Percentiles rank a stretch among this genome's conserved stretches.
These are phyloP conservation scores for Brachyistius frenatus DNA, from an alignment of 2,113 vertebrate species.

Conservation along the genomic window DNA sequence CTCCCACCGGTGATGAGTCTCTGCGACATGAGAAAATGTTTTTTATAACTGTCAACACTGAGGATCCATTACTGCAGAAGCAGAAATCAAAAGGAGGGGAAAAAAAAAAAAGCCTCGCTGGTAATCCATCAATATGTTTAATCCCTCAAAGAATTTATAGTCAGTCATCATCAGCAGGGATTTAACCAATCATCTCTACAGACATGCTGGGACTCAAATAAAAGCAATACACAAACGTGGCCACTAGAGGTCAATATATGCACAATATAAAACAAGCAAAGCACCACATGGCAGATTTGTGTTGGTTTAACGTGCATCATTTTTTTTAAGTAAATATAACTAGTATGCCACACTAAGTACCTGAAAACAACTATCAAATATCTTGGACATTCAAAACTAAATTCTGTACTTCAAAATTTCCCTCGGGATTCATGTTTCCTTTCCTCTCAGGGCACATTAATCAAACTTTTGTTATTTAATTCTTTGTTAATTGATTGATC, in stretches of 20 bases:
- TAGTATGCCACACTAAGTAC: no score
- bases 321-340: no score
- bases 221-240: neutral
- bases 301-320: neutral
- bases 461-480: no score
- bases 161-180: neutral
- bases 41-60: neutral
- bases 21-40: neutral
- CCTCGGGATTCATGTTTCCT: no score
- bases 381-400: no score
- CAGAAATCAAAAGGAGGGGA: neutral
- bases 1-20: neutral
- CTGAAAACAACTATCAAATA: no score
- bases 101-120: neutral
- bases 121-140: neutral
- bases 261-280: conserved; percentile 3
- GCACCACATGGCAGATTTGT: neutral
- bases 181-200: neutral
- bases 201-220: neutral
- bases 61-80: neutral
- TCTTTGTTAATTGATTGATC: no score
- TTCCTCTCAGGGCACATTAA: no score
- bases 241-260: conserved; percentile 68
- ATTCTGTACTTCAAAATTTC: no score
- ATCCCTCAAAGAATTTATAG: neutral